Evolutionary conservation across 1,140 invertebrate species (phyloP), one percentile per base, ranked within the genome.

Genomic region (Glossosoma conforme): DNA sequence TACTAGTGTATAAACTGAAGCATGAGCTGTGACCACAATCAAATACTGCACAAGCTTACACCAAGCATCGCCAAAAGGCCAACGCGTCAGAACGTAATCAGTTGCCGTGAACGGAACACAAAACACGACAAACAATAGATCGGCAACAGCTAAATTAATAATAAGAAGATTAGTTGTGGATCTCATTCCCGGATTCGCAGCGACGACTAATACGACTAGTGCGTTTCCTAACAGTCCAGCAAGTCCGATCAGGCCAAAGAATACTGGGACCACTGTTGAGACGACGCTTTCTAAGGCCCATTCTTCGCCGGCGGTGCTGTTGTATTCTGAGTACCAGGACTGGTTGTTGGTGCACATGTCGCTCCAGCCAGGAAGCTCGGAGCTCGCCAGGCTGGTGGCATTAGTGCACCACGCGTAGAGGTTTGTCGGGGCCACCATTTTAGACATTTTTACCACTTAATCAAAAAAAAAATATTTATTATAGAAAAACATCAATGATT

Each of bases 81-180:
- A 97, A 64, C 81, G 81, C 0, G 85, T 81, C 59, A 91, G 69
- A 0, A 90, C 86, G 68, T 93, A 94, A 61, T 93, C 91, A 11
- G 85, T 85, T 1, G 89, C 91, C 3, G 91, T 95, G 64, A 93
- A 93, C 0, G 94, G 94, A 20, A 97, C 92, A 72, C 94, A 98
- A 69, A 97, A 93, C 35, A 94, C 82, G 28, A 97, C 91, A 68
- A 98, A 97, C 4, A 95, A 79, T 6, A 97, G 74, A 69, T 98
- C 94, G 4, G 94, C 93, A 14, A 91, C 76, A 1, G 90, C 89
- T 37, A 92, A 68, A 64, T 92, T 92, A 49, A 89, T 88, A 52
- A 97, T 96, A 2, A 96, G 79, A 28, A 95, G 78, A 64, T 97
- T 96, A 17, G 93, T 96, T 2, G 92, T 94, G 5, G 89, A 92